Base-by-base conservation (phyloP, 2,797 vertebrate species). In the Parambassis ranga region DNA sequence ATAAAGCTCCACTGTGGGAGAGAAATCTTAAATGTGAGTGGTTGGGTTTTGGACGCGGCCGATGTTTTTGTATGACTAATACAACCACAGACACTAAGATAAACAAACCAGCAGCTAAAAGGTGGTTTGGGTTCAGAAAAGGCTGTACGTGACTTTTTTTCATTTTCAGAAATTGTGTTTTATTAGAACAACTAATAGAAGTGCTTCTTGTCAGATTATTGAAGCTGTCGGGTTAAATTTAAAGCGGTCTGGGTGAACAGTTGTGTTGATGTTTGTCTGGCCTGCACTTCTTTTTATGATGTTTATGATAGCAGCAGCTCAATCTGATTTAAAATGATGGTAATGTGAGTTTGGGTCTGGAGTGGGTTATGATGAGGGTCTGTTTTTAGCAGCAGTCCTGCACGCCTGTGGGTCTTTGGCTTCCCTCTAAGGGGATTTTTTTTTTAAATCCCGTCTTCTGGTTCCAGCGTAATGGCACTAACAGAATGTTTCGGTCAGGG, bases 61-160 rank as follows among this genome's bases (percentile, higher is more conserved):
- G 31, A 35, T 79, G 69, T 76, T 77, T 81, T 61, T 64, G 27
- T 39, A 33, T 24, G 9, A 37, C 28, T 66, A 52, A 71, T 66
- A 11, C n/a, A 38, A 72, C 71, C 58, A 65, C 55, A 67, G 51
- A 48, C 28, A n/a, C 10, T n/a, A 36, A 67, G 50, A 62, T 30
- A 35, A 67, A 66, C 48, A 53, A 65, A 71, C 37, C 13, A 15
- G 23, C 31, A 18, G 42, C 20, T 26, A 3, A 49, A 16, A 18
- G 14, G 52, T 27, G 48, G 37, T 55, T 64, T 57, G 31, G 24
- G 20, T 42, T 30, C 3, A 24, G 31, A 33, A 38, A 52, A 18
- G 13, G 10, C 3, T 48, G 8, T 4, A 26, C 38, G 11, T 24
- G 37, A 15, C 13, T 1, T 13, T 33, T 15, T 9, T 38, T 43